A percentile compares a stretch with the other conserved stretches of the same genome.
Evolutionary conservation across 2,113 vertebrate genomes (phyloP).

Genomic region (Pristiophorus japonicus): DNA sequence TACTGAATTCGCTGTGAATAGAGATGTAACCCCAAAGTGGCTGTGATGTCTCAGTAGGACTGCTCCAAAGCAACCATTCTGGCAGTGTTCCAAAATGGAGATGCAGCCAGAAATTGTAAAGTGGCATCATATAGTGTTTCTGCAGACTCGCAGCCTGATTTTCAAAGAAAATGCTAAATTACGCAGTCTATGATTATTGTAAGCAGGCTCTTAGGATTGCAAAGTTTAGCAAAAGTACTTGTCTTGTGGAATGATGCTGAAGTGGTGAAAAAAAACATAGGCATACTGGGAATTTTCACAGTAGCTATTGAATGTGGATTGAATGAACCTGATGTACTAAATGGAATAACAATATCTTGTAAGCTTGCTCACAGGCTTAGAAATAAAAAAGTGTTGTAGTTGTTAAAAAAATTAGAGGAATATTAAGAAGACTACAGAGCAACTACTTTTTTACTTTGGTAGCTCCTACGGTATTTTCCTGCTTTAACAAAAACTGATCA

Average conservation of each 20-base stretch:
- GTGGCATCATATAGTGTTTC: neutral
- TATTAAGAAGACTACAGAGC: neutral
- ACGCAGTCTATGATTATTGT: neutral
- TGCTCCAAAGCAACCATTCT: neutral
- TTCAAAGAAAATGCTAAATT: neutral
- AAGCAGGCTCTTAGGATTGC: neutral
- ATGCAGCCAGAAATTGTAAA: neutral
- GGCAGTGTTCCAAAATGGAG: neutral
- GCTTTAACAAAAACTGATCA: neutral
- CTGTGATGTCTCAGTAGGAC: neutral
- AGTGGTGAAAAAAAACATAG: neutral
- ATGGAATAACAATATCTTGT: neutral
- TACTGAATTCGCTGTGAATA: neutral
- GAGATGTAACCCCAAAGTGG: neutral
- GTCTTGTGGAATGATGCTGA: neutral
- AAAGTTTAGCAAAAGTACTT: neutral
- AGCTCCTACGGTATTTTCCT: neutral
- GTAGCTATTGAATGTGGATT: neutral
- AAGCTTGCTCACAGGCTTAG: neutral
- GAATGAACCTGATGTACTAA: neutral
- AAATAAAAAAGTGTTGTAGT: neutral
- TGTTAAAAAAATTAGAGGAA: neutral
- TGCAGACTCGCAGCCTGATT: neutral
- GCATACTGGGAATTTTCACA: neutral
- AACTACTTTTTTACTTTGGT: neutral